Conservation (phyloP, 2,113 vertebrate species). For the Mohoua ochrocephala region DNA sequence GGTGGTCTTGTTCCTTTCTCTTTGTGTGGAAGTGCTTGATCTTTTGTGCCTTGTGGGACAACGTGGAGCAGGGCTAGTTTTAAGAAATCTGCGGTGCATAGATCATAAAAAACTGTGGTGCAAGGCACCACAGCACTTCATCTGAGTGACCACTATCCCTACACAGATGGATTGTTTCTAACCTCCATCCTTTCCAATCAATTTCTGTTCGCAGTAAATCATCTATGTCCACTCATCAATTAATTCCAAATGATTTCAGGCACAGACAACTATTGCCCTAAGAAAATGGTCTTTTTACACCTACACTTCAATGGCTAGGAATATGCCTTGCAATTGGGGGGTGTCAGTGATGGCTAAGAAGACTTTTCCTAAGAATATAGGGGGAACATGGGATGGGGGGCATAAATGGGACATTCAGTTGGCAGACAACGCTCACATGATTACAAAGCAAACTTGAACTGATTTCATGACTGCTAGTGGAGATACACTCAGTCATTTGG, state of each 20-base stretch:
- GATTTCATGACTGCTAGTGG: not conserved
- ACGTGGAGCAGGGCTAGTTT: not conserved
- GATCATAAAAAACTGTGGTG: not conserved
- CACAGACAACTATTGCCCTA: not conserved
- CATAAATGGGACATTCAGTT: not conserved
- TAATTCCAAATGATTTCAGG: not conserved
- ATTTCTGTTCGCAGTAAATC: not conserved
- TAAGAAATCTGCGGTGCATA: not conserved
- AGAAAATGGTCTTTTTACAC: not conserved
- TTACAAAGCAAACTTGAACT: not conserved
- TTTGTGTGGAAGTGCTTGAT: not conserved
- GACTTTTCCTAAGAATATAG: not conserved
- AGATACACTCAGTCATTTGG: not conserved
- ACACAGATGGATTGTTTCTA: not conserved
- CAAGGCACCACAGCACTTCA: not conserved
- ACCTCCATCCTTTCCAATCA: not conserved
- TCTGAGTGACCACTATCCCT: not conserved
- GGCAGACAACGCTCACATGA: not conserved
- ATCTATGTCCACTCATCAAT: not conserved
- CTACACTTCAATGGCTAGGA: not conserved
- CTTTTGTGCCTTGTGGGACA: not conserved
- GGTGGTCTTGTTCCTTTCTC: not conserved
- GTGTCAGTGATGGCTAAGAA: not conserved
- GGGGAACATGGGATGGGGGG: not conserved
- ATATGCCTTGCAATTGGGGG: not conserved